Conservation (phyloP, 2,797 vertebrate species). For the Spinus olivaceus region DNA sequence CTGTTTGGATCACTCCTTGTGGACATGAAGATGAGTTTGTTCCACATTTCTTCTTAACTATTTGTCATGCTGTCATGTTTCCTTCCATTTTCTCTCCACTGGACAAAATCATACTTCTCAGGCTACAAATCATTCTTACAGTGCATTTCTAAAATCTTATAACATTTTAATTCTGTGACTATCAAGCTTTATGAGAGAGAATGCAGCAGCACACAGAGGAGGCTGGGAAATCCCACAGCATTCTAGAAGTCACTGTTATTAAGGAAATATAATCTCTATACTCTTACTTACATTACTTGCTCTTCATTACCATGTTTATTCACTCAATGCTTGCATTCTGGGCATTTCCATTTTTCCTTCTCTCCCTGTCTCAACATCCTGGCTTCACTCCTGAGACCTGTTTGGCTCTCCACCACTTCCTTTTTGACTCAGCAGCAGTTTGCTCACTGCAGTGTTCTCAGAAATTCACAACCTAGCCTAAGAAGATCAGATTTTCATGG, state of each 20-base stretch:
- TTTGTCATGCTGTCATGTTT: background rate
- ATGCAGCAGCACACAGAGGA: background rate
- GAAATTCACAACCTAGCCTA: background rate
- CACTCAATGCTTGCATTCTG: background rate
- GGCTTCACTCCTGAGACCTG: background rate
- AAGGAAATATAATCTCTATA: background rate
- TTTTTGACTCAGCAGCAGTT: background rate
- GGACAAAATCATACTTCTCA: background rate
- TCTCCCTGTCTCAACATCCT: background rate
- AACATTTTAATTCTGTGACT: background rate
- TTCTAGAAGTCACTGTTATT: background rate
- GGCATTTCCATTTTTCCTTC: background rate
- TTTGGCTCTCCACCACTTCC: background rate
- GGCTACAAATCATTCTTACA: background rate
- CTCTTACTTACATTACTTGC: background rate
- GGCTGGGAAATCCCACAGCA: background rate
- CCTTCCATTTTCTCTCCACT: background rate
- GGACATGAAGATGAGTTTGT: background rate
- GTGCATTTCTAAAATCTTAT: background rate
- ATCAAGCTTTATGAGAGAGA: background rate
- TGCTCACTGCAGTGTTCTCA: background rate
- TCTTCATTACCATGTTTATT: background rate
- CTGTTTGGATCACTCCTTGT: background rate
- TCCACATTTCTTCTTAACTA: background rate
- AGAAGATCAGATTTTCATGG: background rate